Conservation (phyloP, 1,140 invertebrate species). For the Steinernema khuongi region DNA sequence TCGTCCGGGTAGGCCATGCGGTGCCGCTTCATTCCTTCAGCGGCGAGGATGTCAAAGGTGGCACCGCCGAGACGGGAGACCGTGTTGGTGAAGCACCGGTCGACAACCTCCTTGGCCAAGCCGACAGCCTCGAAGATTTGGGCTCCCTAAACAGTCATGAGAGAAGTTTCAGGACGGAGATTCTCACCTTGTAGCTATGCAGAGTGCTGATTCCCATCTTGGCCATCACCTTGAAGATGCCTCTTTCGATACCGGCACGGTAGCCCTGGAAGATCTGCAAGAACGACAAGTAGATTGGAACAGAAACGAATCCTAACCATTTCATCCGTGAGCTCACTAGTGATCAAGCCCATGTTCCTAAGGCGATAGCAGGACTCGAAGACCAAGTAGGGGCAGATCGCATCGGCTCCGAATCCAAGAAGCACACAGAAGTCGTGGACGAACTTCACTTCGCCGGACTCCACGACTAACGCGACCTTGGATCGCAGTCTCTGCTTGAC, state of each 20-base stretch:
- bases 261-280: conserved; percentile 52
- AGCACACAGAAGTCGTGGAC: conserved; percentile 93
- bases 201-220: conserved; percentile 99
- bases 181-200: conserved; percentile 82
- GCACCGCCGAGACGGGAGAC: conserved; percentile 89
- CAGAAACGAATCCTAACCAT: conserved; percentile 62
- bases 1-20: conserved; percentile 69
- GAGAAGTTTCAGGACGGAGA: too few relatives aligned
- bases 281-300: conserved; percentile 51
- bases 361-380: conserved; percentile 68
- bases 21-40: conserved; percentile 79
- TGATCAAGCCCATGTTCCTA: conserved; percentile 68
- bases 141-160: conserved; percentile 67
- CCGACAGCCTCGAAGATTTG: conserved; percentile 99
- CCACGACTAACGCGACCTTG: conserved; percentile 66
- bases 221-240: conserved; percentile 77
- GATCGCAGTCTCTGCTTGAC: conserved; percentile 89
- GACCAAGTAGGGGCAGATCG: conserved; percentile 86
- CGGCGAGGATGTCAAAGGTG: conserved; percentile 78
- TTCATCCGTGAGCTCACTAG: conserved; percentile 77
- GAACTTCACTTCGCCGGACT: conserved; percentile 64
- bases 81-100: conserved; percentile 91
- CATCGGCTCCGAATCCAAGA: conserved; percentile 92
- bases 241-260: conserved; percentile 60
- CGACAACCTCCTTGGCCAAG: conserved; percentile 79